Base-by-base conservation (phyloP, 2,888 invertebrate genomes). In the Agrochola circellaris region DNA sequence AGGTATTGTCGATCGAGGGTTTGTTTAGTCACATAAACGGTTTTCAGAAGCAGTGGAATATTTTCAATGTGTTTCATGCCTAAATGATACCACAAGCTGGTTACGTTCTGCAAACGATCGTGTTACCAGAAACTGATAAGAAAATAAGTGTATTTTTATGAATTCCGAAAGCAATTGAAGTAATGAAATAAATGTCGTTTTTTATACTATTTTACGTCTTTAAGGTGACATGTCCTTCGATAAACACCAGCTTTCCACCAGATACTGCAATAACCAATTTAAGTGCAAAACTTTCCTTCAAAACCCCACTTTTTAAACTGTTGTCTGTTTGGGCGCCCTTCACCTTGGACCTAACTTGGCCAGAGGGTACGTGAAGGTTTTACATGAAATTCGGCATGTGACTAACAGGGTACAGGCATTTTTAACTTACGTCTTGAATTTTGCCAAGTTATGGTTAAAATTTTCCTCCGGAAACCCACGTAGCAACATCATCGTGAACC, bases 401-500 rank as follows among this genome's bases (percentile, higher is more conserved):
- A n/a, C 38, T n/a, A 65, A 65, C n/a, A 66, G 17, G 20, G 20
- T 5, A 20, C 26, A 1, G 30, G 23, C 30, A 67, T 30, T 48
- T 67, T 42, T 45, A 20, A 3, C 20, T 30, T 66, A 20, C 20
- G 26, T 3, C 20, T 26, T 45, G 42, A 66, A 20, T 45, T 66
- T 26, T 65, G 42, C 5, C 20, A 26, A 26, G n/a, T 26, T 26
- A 26, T 26, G 20, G 65, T 20, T 65, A 15, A 51, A 65, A 65
- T 51, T 0, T 26, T 60, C 23, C 15, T 69, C 51, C 65, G 13
- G 0, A 48, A 34, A 0, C 6, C 23, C 15, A 51, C 75, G 5
- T 82, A 75, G 85, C 74, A 75, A 84, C 85, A 68, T 9, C 26
- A 17, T 67, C 69, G 65, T 54, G 62, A 64, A 71, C 56, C 54